A percentile compares a stretch with the other conserved stretches of the same genome.
phyloP scores from a whole-genome alignment of 1,140 invertebrate genomes.

The Pachyrhynchus sulphureomaculatus region DNA sequence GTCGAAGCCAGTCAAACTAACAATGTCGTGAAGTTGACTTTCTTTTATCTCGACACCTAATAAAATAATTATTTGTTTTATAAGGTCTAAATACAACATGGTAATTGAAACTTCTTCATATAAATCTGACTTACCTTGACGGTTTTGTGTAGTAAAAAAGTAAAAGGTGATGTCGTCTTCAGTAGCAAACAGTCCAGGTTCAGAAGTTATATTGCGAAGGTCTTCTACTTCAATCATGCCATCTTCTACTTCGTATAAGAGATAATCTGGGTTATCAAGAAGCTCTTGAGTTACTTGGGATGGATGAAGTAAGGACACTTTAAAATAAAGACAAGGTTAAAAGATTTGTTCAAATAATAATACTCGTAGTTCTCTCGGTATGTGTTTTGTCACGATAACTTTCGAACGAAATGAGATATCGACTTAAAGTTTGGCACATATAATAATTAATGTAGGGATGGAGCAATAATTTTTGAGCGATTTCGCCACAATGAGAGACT shows the following conservation, averaged over 20 bases:
- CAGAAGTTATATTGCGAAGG: slow-evolving; percentile 3
- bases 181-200: slow-evolving; percentile 4
- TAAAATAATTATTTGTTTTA: no score
- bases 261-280: slow-evolving; percentile 12
- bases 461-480: no score
- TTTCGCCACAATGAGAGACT: no score
- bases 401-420: no score
- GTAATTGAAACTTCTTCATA: no score
- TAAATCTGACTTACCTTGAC: neutral
- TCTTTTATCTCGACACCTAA: neutral
- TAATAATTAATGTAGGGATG: no score
- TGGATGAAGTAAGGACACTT: neutral
- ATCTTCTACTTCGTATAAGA: slow-evolving; percentile 27
- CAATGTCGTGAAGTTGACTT: neutral
- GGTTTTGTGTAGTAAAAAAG: slow-evolving; percentile 53
- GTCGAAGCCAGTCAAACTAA: slow-evolving; percentile 20
- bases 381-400: no score
- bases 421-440: no score
- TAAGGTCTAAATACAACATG: no score
- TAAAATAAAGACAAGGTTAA: no score
- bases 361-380: no score
- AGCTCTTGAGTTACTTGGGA: slow-evolving; percentile 5
- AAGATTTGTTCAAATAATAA: no score
- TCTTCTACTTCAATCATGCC: slow-evolving; percentile 29
- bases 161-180: slow-evolving; percentile 31